Evolutionary conservation across 2,888 invertebrate species (phyloP), one percentile per base, ranked within the genome.

Genomic region (Marronus borbonicus): DNA sequence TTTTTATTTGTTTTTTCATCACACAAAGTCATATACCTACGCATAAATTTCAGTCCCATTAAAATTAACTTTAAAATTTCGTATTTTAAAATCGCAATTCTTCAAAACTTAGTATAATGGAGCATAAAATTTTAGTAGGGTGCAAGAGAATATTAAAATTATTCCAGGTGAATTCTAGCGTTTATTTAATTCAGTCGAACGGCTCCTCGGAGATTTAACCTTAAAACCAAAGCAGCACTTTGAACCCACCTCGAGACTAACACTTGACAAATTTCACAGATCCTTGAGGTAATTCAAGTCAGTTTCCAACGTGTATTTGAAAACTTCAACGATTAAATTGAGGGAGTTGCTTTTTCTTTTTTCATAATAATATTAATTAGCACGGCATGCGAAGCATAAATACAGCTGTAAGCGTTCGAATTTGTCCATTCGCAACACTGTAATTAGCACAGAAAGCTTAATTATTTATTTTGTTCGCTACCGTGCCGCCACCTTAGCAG

Each of bases 241-340:
- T 72, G 39, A 60, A 55, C 55, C 72, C 58, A 58, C 72, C 58
- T 1, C 17, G 72, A 39, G 24, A 72, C 58, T 72, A 72, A 72
- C 58, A 72, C 72, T 72, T 72, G 72, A 72, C 72, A 72, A 72
- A 72, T 58, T 72, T 58, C 72, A 14, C 72, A 72, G 58, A 39
- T 58, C 58, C 72, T 72, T 28, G 58, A 60, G 58, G 58, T 58
- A 72, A 58, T 72, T 72, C 72, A 58, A 72, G 72, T 72, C 12
- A 36, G 50, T 39, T 72, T 72, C 36, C 58, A 72, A 58, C 39
- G 36, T 58, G 72, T 72, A 72, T 72, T 72, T 72, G 72, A 72
- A 55, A 58, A 55, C 72, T 58, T 58, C 17, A 58, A 72, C 58
- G 58, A 39, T 72, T 72, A 72, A 58, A 58, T 58, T 39, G 24